Evolutionary conservation across 2,113 vertebrate genomes (phyloP), one percentile per base, ranked within the genome.

Genomic region (Acanthisitta chloris): DNA sequence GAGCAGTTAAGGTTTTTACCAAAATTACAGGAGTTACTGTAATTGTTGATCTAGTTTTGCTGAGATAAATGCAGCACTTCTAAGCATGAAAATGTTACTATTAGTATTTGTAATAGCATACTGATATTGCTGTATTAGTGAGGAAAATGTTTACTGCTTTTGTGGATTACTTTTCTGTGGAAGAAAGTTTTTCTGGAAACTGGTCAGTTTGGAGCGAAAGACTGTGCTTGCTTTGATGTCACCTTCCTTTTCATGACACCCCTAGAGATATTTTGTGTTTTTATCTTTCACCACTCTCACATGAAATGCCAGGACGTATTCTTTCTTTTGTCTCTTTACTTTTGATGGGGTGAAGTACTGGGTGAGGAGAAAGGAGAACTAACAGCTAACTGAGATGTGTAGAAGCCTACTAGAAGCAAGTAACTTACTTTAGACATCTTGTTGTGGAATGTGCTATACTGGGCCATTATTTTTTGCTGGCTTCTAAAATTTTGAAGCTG

Each of bases 261-360:
- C 20, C 34, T 36, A 7, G 26, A 61, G 33, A 65, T 31, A 11
- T 86, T 74, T 57, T 51, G 21, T 38, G 12, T 24, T 48, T 80
- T 77, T 76, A 23, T 36, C n/a, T 66, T 79, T 81, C 25, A 31
- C 29, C 28, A 19, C 12, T 36, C 33, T 8, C 21, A 16, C 2
- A 2, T 31, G 31, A 78, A 76, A 81, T 29, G 8, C 31, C 8
- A 28, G 25, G 23, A 80, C 0, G 0, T 24, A 45, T 28, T 31
- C 10, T 12, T 51, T 69, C 64, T 83, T 69, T 42, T 80, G 12
- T 8, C 33, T 26, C 54, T 84, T 72, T 73, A 34, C n/a, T 45
- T 86, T 83, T 70, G 23, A 14, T 24, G 52, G 21, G 4, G 8
- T 77, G 71, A 26, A 69, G 36, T 48, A 18, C 14, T 51, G 21